These are phyloP conservation scores for Vanessa tameamea DNA, from an alignment of 1,140 invertebrate genomes.

Conservation along the genomic window DNA sequence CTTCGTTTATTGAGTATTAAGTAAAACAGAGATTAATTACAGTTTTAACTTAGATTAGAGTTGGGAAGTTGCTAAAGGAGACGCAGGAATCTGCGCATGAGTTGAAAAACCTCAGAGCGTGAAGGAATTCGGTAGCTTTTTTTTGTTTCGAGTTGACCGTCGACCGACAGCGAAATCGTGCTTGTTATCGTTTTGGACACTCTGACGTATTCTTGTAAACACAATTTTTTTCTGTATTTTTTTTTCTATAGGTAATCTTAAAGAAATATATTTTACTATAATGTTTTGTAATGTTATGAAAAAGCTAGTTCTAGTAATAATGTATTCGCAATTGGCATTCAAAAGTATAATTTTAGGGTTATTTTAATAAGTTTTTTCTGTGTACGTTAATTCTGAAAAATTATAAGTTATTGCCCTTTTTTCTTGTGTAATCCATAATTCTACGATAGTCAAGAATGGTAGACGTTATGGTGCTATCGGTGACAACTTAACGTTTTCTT, in stretches of 20 bases:
- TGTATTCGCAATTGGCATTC: no score
- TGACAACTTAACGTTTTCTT: background rate
- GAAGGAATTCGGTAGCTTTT: constrained; percentile 58
- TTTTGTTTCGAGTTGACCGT: constrained; percentile 45
- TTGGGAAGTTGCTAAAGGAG: background rate
- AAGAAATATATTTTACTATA: no score
- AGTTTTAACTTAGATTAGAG: background rate
- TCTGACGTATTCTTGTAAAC: constrained; percentile 40
- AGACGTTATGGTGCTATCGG: no score
- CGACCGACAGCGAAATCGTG: constrained; percentile 36
- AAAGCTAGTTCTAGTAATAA: no score
- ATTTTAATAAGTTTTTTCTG: no score
- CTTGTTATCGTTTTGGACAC: constrained; percentile 39
- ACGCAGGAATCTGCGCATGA: constrained; percentile 32
- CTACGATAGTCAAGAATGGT: no score
- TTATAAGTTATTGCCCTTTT: no score
- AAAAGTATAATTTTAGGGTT: no score
- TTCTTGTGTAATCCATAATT: no score
- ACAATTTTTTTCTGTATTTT: background rate
- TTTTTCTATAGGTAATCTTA: background rate
- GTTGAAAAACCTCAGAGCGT: constrained; percentile 67
- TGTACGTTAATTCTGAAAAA: no score
- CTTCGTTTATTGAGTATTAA: background rate
- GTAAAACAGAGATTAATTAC: background rate
- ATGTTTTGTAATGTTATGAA: no score